These are phyloP conservation scores for Sycobia sp. DNA, from an alignment of 1,140 invertebrate genomes.

Conservation along the genomic window DNA sequence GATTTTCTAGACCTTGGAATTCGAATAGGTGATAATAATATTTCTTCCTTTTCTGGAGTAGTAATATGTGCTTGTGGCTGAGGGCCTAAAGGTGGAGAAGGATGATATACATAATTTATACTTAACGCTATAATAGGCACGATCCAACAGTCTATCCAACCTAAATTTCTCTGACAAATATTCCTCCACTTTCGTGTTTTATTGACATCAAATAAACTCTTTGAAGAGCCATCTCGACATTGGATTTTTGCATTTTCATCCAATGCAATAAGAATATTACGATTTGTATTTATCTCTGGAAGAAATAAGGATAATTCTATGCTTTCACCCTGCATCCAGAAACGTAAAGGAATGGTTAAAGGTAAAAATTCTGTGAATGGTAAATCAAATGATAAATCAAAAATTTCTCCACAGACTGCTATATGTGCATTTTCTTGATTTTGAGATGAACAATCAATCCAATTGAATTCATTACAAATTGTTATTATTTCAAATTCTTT, in stretches of 20 bases:
- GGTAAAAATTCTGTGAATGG: constrained; percentile 93
- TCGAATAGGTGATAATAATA: constrained; percentile 86
- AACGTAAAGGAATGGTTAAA: constrained; percentile 81
- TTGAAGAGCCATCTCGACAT: constrained; percentile 73
- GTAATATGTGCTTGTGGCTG: constrained; percentile 88
- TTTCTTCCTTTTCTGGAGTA: constrained; percentile 92
- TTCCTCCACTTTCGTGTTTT: constrained; percentile 84
- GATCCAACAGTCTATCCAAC: constrained; percentile 96
- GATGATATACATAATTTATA: constrained; percentile 90
- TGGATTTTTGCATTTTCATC: constrained; percentile 88
- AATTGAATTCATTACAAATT: constrained; percentile 96
- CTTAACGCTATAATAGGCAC: constrained; percentile 91
- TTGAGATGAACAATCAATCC: constrained; percentile 96
- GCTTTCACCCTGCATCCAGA: constrained; percentile 93
- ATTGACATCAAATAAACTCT: constrained; percentile 62
- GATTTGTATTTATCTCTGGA: constrained; percentile 88
- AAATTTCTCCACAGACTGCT: constrained; percentile 89
- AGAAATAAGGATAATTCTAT: constrained; percentile 88
- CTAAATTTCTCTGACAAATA: constrained; percentile 78
- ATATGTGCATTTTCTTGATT: constrained; percentile 94
- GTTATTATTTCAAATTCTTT: constrained; percentile 97
- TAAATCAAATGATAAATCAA: constrained; percentile 90
- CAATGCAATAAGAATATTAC: constrained; percentile 81
- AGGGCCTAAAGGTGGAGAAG: constrained; percentile 83
- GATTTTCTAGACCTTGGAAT: constrained; percentile 80